phyloP scores from a whole-genome alignment of 2,888 invertebrate species.

The Rutpela maculata region DNA sequence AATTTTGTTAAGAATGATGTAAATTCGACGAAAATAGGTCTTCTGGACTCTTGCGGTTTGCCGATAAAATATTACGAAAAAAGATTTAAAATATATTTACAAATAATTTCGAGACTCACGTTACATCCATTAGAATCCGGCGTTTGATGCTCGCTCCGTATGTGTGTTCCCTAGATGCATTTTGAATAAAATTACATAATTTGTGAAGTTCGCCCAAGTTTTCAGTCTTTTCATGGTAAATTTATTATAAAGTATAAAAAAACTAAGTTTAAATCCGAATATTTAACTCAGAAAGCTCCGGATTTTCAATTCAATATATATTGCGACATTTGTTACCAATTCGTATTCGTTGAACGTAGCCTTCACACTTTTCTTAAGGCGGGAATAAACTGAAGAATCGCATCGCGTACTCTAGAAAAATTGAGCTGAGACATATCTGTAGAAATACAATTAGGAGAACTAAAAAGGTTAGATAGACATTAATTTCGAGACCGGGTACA shows the following conservation, averaged over 20 bases:
- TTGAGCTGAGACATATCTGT: slow-evolving; percentile 45
- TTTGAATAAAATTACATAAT: slow-evolving; percentile 1
- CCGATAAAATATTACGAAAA: no score
- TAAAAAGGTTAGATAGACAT: slow-evolving; percentile 41
- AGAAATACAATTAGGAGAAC: slow-evolving; percentile 49
- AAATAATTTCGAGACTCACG: no score
- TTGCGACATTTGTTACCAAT: slow-evolving; percentile 77
- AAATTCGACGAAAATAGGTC: no score
- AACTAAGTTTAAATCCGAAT: slow-evolving; percentile 50
- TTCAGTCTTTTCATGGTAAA: background rate
- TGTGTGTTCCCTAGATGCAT: background rate
- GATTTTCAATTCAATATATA: slow-evolving; percentile 62
- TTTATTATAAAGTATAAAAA: background rate
- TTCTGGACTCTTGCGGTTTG: no score
- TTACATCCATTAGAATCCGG: no score
- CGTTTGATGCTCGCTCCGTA: background rate
- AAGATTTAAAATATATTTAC: no score
- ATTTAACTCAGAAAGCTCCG: slow-evolving; percentile 51
- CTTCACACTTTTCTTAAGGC: slow-evolving; percentile 62
- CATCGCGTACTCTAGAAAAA: slow-evolving; percentile 43
- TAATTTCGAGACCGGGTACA: slow-evolving; percentile 36
- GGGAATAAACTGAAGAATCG: slow-evolving; percentile 71
- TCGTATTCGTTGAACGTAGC: slow-evolving; percentile 75
- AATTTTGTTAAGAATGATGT: no score
- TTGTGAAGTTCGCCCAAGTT: background rate